A percentile compares a stretch with the other conserved stretches of the same genome.
These are phyloP conservation scores for Eretmochelys imbricata DNA, from an alignment of 2,113 vertebrate species.

Conservation along the genomic window DNA sequence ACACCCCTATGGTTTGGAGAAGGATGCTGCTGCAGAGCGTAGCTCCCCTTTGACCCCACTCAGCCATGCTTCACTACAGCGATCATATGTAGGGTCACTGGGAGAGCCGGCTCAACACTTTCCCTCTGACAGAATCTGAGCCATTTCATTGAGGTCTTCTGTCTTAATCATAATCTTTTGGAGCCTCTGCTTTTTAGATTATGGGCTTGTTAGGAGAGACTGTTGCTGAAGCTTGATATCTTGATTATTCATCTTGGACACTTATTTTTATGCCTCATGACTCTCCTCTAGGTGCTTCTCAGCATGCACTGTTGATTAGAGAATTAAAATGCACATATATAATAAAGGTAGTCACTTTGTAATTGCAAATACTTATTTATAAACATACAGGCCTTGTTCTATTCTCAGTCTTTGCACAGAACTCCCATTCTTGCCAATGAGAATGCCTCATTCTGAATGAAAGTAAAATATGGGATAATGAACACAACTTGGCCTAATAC, in stretches of 20 bases:
- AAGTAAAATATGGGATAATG: background rate
- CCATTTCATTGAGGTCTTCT: fast-evolving
- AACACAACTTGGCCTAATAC: background rate
- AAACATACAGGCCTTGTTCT: background rate
- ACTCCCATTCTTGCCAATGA: background rate
- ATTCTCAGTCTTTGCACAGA: background rate
- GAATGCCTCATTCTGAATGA: background rate
- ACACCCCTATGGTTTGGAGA: background rate
- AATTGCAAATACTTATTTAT: background rate
- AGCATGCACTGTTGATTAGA: background rate
- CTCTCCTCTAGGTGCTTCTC: background rate
- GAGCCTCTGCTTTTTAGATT: fast-evolving
- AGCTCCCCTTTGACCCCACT: background rate
- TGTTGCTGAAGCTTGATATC: background rate
- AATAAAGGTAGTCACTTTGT: background rate
- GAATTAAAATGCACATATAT: background rate
- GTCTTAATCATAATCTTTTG: background rate
- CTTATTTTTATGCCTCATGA: background rate
- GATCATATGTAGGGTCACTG: fast-evolving
- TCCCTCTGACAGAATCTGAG: background rate
- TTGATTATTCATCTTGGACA: fast-evolving
- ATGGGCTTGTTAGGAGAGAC: background rate
- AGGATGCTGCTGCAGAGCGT: background rate
- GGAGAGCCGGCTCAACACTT: background rate
- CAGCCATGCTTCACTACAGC: background rate